A percentile compares a stretch with the other conserved stretches of the same genome.
These are phyloP conservation scores for Ooceraea biroi DNA, from an alignment of 1,140 invertebrate species.

Conservation along the genomic window DNA sequence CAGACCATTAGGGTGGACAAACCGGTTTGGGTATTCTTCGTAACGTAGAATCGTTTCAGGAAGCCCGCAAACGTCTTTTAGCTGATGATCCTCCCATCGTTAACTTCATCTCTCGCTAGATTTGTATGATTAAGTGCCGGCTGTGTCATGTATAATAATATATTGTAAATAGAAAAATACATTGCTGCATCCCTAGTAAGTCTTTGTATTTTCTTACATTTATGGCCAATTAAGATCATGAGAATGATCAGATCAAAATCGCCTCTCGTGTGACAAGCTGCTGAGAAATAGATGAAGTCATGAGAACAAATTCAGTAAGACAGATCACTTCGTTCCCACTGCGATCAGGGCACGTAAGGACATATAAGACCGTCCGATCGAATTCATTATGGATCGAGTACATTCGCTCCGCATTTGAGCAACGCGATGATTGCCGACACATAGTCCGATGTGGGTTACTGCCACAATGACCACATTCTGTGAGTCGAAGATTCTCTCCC, in stretches of 20 bases:
- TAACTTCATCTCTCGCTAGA: neutral
- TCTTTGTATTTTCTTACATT: no score
- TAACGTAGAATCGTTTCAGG: slow-evolving; percentile 36
- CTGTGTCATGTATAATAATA: neutral
- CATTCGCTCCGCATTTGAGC: slow-evolving; percentile 46
- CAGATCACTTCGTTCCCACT: neutral
- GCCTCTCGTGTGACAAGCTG: no score
- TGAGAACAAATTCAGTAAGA: neutral
- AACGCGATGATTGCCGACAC: slow-evolving; percentile 22
- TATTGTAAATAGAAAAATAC: no score
- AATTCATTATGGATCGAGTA: slow-evolving; percentile 32
- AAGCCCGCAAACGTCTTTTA: slow-evolving; percentile 9
- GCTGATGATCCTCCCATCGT: neutral
- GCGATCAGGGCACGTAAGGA: neutral
- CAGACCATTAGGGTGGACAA: slow-evolving; percentile 31
- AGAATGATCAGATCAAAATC: no score
- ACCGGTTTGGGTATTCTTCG: slow-evolving; percentile 42
- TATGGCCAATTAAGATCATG: no score
- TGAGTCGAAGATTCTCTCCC: slow-evolving; percentile 2
- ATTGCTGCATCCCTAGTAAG: no score
- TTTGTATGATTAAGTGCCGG: neutral
- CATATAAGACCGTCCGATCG: slow-evolving; percentile 21
- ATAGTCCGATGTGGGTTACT: slow-evolving; percentile 17
- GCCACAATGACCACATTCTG: slow-evolving; percentile 18
- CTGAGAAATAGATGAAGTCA: neutral